Evolutionary conservation across 92 coral and sea anemone species (phyloP).

Genomic region (Nematostella vectensis): DNA sequence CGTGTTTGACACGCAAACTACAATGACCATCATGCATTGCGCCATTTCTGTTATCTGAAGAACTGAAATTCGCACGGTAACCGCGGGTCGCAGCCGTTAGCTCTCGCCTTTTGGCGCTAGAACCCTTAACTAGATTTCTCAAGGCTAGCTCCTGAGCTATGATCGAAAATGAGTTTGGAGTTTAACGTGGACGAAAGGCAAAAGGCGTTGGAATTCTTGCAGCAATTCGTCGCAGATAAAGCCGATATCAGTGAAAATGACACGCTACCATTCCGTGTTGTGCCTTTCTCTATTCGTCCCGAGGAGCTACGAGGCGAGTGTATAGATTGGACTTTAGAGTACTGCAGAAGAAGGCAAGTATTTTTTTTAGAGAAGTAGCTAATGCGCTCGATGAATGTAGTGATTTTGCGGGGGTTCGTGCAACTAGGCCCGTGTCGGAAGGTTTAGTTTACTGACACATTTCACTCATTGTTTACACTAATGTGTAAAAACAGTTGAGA

Average conservation of each 20-base stretch:
- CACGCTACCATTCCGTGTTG: conserved; percentile 56
- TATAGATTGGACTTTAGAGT: conserved; percentile 67
- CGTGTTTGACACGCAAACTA: no score
- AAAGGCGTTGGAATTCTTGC: conserved; percentile 51
- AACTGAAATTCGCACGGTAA: no score
- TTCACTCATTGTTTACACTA: background rate
- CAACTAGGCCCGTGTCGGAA: background rate
- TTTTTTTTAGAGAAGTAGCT: background rate
- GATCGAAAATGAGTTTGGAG: conserved; percentile 67
- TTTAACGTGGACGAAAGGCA: conserved; percentile 63
- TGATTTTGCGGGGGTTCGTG: background rate
- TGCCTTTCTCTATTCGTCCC: conserved; percentile 32
- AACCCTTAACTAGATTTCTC: no score
- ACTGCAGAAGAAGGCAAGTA: conserved; percentile 58
- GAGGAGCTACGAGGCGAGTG: conserved; percentile 75
- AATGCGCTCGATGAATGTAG: background rate
- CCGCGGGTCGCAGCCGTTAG: no score
- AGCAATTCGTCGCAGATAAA: conserved; percentile 39
- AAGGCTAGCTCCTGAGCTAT: no score
- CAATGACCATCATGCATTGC: no score
- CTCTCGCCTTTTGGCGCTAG: no score
- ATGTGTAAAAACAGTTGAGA: background rate
- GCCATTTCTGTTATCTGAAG: no score
- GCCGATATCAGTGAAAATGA: conserved; percentile 47
- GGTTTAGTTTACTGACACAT: background rate